phyloP scores from a whole-genome alignment of 2,797 vertebrate genomes.

The Discoglossus pictus region DNA sequence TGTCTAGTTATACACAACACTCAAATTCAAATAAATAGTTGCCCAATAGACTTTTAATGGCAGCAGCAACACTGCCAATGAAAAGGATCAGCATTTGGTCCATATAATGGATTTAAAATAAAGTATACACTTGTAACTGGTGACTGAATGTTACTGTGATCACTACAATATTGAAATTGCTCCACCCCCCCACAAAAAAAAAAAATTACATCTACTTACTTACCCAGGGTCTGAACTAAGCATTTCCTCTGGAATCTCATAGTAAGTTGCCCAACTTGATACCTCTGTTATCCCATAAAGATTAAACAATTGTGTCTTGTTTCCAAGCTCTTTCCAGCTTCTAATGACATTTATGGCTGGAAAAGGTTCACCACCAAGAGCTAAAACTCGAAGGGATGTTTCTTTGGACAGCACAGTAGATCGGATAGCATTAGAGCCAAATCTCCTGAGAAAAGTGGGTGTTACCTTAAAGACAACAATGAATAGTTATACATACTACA shows the following conservation, averaged over 20 bases:
- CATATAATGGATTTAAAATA: no score
- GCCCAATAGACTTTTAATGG: no score
- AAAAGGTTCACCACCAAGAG: conserved; percentile 90
- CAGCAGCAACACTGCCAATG: no score
- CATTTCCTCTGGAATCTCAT: conserved; percentile 75
- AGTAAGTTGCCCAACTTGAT: conserved; percentile 91
- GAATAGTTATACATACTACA: neutral
- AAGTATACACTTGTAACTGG: no score
- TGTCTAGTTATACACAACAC: no score
- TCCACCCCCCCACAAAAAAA: no score
- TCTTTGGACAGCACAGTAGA: conserved; percentile 73
- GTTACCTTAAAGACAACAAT: conserved; percentile 75
- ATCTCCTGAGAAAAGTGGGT: conserved; percentile 85
- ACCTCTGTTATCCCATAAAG: conserved; percentile 95
- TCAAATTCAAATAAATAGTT: no score
- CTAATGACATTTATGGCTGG: conserved; percentile 73
- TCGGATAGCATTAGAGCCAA: conserved; percentile 74
- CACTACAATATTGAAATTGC: no score
- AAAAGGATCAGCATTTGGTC: no score
- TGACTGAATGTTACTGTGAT: no score
- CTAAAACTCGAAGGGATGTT: conserved; percentile 85
- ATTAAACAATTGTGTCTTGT: conserved; percentile 86
- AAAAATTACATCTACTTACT: no score
- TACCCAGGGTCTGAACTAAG: conserved; percentile 60
- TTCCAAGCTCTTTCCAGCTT: conserved; percentile 83